Evolutionary conservation across 2,888 invertebrate species (phyloP), one percentile per base, ranked within the genome.

Genomic region (Tupiocoris notatus): DNA sequence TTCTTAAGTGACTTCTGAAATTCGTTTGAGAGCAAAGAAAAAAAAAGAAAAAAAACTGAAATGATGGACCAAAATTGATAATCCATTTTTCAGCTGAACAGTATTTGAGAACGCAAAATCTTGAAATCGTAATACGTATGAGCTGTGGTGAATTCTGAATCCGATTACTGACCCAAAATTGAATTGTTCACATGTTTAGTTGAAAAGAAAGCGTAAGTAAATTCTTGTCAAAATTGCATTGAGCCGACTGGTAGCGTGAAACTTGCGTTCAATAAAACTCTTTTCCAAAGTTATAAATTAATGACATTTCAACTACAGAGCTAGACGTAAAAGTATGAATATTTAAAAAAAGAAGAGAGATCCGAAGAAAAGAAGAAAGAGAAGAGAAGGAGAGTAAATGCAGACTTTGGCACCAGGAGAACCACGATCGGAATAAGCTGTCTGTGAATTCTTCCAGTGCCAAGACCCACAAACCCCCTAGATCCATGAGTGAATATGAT

Each of bases 381-480:
- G 73, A 39, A 63, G 63, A 39, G 21, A 73, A 62, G 62, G 56
- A 73, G 73, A 63, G 73, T 63, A 73, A 73, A 25, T 73, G 79
- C 78, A 79, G 86, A 84, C 83, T 87, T 87, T 88, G 88, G 88
- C 88, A 88, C 87, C 86, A 87, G 86, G 86, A 88, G 88, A 88
- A 86, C 86, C 88, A 88, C 88, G 88, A 88, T 86, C 86, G 39
- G 39, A 39, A 84, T 82, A 83, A 79, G 83, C 84, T 85, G 87
- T 88, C 88, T 88, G 88, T 88, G 88, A 88, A 88, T 88, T 88
- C 88, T 88, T 88, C 88, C 88, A 88, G 88, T 88, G 88, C 88
- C 88, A 88, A 88, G 88, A 84, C 85, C 82, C 84, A 79, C 78
- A 77, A 66, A 71, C 77, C 62, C 75, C 64, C 61, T 57, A 57